Evolutionary conservation across 2,888 invertebrate species (phyloP).

Genomic region (Cerastis leucographa): DNA sequence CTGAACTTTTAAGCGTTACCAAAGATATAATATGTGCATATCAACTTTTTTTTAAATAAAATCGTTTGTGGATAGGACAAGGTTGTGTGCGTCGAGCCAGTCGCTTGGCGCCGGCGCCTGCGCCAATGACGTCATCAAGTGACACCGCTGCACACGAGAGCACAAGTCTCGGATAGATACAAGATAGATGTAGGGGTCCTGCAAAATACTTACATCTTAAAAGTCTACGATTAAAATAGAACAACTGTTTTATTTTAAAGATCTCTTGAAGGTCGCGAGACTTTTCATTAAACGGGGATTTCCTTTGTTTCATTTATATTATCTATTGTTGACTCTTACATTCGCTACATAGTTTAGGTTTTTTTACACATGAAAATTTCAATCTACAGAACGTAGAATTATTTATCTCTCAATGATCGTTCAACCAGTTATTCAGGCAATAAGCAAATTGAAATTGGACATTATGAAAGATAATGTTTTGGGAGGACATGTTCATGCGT

Average conservation of each 20-base stretch:
- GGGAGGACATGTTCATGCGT: neutral
- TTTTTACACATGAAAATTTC: too few species aligned
- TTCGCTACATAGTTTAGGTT: neutral
- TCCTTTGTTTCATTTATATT: neutral
- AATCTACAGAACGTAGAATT: too few species aligned
- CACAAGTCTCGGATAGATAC: constrained; percentile 28
- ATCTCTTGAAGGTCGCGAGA: neutral
- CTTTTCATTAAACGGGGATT: neutral
- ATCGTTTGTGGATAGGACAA: constrained; percentile 71
- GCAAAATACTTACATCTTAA: constrained; percentile 3
- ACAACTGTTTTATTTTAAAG: neutral
- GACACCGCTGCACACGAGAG: constrained; percentile 59
- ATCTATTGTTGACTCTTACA: neutral
- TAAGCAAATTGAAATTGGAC: neutral
- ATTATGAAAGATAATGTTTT: neutral
- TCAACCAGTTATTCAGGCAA: neutral
- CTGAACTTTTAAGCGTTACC: constrained; percentile 45
- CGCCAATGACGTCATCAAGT: constrained; percentile 60
- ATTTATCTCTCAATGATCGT: too few species aligned
- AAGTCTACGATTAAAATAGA: neutral
- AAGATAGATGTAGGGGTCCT: constrained; percentile 36
- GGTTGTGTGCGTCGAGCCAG: constrained; percentile 69
- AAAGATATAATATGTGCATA: constrained; percentile 49
- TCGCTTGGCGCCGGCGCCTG: constrained; percentile 85
- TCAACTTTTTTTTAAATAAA: constrained; percentile 69